These are phyloP conservation scores for Circaetus cinerascens DNA, from an alignment of 2,113 vertebrate genomes.

Conservation along the genomic window DNA sequence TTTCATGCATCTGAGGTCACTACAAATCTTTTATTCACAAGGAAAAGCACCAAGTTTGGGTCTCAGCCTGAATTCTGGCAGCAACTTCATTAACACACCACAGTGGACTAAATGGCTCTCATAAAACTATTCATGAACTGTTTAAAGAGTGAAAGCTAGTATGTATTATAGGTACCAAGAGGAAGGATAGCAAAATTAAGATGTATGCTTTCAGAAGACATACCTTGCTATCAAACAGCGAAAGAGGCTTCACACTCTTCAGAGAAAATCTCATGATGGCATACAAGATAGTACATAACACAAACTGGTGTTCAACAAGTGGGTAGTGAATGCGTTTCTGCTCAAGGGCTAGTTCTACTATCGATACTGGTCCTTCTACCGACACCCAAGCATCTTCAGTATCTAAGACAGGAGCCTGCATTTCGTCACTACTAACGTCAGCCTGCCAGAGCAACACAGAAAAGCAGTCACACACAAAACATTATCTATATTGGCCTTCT, in stretches of 20 bases:
- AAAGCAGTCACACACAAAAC: neutral
- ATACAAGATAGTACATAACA: slow-evolving; percentile 82
- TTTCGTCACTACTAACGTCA: slow-evolving; percentile 85
- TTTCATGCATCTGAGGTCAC: neutral
- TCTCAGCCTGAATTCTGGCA: neutral
- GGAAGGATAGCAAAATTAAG: neutral
- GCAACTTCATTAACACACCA: neutral
- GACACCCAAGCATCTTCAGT: slow-evolving; percentile 88
- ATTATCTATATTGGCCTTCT: neutral
- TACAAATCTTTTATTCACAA: neutral
- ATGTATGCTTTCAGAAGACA: neutral
- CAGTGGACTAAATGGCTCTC: neutral
- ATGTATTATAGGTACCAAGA: neutral
- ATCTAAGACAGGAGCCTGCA: slow-evolving; percentile 77
- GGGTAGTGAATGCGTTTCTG: slow-evolving; percentile 91
- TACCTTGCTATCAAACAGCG: slow-evolving; percentile 95
- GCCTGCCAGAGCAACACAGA: slow-evolving; percentile 70
- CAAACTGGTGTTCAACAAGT: slow-evolving; percentile 90
- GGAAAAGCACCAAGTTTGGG: neutral
- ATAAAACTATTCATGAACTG: neutral
- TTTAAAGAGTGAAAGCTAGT: neutral
- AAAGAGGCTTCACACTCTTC: slow-evolving; percentile 85
- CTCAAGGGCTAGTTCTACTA: slow-evolving; percentile 91
- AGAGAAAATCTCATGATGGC: slow-evolving; percentile 85
- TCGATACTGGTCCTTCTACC: slow-evolving; percentile 85